These are phyloP conservation scores for Pomatostomus ruficeps DNA, from an alignment of 2,113 vertebrate genomes.

Conservation along the genomic window DNA sequence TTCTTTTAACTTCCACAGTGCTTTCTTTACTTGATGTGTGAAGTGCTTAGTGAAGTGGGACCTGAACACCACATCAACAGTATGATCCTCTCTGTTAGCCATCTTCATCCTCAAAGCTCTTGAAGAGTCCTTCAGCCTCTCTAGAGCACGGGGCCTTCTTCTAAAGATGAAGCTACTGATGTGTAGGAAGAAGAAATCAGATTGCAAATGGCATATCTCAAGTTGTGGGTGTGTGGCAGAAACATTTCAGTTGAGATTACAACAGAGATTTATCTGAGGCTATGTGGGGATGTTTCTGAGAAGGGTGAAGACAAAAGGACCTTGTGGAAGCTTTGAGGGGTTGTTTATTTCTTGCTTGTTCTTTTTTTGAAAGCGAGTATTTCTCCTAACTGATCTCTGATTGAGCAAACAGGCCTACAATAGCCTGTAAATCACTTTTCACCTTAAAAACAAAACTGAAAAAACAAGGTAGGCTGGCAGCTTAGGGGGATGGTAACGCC, in stretches of 20 bases:
- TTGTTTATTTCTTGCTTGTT: neutral
- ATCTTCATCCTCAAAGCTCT: neutral
- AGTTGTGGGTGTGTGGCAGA: rapidly evolving
- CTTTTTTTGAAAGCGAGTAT: neutral
- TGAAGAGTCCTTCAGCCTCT: neutral
- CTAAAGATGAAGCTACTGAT: neutral
- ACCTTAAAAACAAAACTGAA: neutral
- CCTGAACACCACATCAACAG: neutral
- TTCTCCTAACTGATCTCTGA: neutral
- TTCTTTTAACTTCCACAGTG: neutral
- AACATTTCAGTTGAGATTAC: neutral
- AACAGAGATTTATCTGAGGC: neutral
- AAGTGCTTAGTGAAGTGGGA: neutral
- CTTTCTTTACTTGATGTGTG: neutral
- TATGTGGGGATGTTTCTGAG: neutral
- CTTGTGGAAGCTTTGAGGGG: neutral
- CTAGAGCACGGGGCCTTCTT: neutral
- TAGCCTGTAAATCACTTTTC: constrained; percentile 7
- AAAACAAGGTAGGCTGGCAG: neutral
- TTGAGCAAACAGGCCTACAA: neutral
- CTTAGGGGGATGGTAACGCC: neutral
- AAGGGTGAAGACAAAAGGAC: neutral
- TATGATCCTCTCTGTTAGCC: neutral
- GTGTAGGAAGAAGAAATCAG: neutral
- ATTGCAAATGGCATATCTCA: neutral